phyloP scores from a whole-genome alignment of 2,888 invertebrate species.

The Tinea semifulvella region DNA sequence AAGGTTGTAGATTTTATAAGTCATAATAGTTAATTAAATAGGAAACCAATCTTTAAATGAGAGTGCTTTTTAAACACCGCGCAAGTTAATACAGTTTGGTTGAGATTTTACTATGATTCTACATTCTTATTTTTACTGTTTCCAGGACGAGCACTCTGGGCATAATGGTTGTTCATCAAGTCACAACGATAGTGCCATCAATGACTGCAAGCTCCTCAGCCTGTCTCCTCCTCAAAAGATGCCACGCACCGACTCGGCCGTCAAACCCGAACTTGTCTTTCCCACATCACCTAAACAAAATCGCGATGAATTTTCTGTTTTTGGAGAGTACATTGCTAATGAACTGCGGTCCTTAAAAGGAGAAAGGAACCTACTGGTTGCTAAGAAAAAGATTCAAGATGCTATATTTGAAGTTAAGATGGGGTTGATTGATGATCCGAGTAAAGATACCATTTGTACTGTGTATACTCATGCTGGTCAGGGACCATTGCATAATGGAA shows the following conservation, averaged over 20 bases:
- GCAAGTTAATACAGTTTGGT: too few species aligned
- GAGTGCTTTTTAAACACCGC: too few species aligned
- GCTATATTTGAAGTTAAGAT: slow-evolving; percentile 69
- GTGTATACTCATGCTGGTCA: slow-evolving; percentile 34
- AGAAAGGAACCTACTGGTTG: slow-evolving; percentile 61
- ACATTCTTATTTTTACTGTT: slow-evolving; percentile 19
- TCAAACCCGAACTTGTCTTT: slow-evolving; percentile 33
- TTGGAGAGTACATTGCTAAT: slow-evolving; percentile 69
- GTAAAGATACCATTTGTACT: slow-evolving; percentile 33
- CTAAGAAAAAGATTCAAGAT: slow-evolving; percentile 70
- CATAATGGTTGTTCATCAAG: slow-evolving; percentile 29
- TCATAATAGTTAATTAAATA: too few species aligned
- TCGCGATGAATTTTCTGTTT: slow-evolving; percentile 65
- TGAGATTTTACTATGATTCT: neutral
- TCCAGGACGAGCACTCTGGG: slow-evolving; percentile 41
- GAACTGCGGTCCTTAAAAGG: slow-evolving; percentile 65
- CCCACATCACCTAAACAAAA: slow-evolving; percentile 25
- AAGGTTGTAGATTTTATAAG: too few species aligned
- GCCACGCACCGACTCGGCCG: slow-evolving; percentile 30
- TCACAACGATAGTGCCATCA: slow-evolving; percentile 17
- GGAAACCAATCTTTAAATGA: too few species aligned
- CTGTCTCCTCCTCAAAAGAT: slow-evolving; percentile 40
- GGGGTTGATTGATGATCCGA: slow-evolving; percentile 55
- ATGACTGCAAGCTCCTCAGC: slow-evolving; percentile 34
- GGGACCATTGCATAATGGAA: slow-evolving; percentile 35